A percentile compares a stretch with the other conserved stretches of the same genome.
Evolutionary conservation across 2,113 vertebrate genomes (phyloP).

Genomic region (Hippocampus mohnikei): DNA sequence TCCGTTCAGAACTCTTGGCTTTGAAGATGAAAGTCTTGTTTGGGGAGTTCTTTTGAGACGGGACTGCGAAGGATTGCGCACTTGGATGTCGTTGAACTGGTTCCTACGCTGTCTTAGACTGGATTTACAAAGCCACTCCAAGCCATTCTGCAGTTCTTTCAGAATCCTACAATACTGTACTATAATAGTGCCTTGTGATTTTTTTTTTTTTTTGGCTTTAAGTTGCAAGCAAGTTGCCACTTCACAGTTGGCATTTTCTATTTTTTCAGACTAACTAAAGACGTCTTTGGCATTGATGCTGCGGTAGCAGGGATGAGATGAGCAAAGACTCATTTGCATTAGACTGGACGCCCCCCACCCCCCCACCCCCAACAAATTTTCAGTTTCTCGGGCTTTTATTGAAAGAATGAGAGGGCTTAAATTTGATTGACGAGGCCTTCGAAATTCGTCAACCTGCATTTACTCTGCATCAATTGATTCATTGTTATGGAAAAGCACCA

Average conservation of each 20-base stretch:
- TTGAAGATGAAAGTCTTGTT: slow-evolving; percentile 1
- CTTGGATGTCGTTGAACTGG: not conserved
- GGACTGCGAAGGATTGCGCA: not conserved
- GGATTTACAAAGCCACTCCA: not conserved
- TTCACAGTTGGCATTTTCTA: not conserved
- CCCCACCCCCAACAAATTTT: not conserved
- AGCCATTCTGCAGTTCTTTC: not conserved
- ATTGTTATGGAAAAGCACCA: not conserved
- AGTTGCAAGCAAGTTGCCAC: not conserved
- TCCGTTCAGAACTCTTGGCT: not conserved
- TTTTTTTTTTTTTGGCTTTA: not conserved
- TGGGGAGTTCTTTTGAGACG: not conserved
- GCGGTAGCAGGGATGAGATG: not conserved
- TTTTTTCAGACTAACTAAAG: not conserved
- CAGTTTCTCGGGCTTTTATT: not conserved
- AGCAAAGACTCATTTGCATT: not conserved
- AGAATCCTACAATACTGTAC: not conserved
- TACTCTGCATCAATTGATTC: not conserved
- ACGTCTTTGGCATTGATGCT: not conserved
- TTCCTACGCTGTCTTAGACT: not conserved
- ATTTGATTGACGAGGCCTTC: not conserved
- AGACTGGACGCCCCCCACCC: no score
- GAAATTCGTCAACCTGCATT: not conserved
- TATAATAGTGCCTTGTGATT: not conserved
- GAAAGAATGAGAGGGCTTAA: not conserved